Percentiles rank a stretch among this genome's conserved stretches.
These are phyloP conservation scores for Macrochelys suwanniensis DNA, from an alignment of 2,797 vertebrate species.

Conservation along the genomic window DNA sequence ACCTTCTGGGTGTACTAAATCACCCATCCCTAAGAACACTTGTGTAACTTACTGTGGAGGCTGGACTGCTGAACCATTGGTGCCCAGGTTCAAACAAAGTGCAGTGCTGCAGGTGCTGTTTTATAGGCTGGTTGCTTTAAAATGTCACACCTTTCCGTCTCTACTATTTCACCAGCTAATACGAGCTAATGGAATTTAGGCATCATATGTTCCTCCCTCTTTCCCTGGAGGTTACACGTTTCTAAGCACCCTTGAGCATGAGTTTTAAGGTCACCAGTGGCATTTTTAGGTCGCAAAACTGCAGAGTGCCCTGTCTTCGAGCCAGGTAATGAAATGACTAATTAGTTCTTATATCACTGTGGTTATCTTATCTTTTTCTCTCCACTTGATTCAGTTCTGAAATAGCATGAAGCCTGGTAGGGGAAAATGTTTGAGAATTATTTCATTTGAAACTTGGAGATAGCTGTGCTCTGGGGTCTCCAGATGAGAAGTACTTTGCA, in stretches of 20 bases:
- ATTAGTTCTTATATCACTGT: slow-evolving; percentile 26
- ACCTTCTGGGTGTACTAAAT: slow-evolving; percentile 35
- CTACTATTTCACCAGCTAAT: not conserved
- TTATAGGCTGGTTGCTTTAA: slow-evolving; percentile 55
- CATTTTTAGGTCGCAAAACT: slow-evolving; percentile 59
- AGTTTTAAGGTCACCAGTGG: slow-evolving; percentile 42
- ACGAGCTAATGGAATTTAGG: slow-evolving; percentile 43
- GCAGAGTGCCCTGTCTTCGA: slow-evolving; percentile 17
- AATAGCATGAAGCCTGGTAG: slow-evolving; percentile 11
- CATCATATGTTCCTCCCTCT: not conserved
- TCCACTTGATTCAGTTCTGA: slow-evolving; percentile 45
- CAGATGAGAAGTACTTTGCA: not conserved
- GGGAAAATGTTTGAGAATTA: slow-evolving; percentile 5
- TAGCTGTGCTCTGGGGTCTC: slow-evolving; percentile 7
- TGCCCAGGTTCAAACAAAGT: slow-evolving; percentile 64
- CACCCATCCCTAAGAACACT: not conserved
- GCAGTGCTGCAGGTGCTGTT: slow-evolving; percentile 67
- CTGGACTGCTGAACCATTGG: not conserved
- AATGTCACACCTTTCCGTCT: slow-evolving; percentile 56
- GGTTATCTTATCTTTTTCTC: slow-evolving; percentile 26
- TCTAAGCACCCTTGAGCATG: slow-evolving; percentile 34
- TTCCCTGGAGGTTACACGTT: slow-evolving; percentile 31
- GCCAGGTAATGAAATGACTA: slow-evolving; percentile 45
- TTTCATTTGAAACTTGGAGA: slow-evolving; percentile 27
- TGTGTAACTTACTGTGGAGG: slow-evolving; percentile 10